A percentile compares a stretch with the other conserved stretches of the same genome.
Conservation (phyloP, 1,140 invertebrate species). For the Drosophila paulistorum region DNA sequence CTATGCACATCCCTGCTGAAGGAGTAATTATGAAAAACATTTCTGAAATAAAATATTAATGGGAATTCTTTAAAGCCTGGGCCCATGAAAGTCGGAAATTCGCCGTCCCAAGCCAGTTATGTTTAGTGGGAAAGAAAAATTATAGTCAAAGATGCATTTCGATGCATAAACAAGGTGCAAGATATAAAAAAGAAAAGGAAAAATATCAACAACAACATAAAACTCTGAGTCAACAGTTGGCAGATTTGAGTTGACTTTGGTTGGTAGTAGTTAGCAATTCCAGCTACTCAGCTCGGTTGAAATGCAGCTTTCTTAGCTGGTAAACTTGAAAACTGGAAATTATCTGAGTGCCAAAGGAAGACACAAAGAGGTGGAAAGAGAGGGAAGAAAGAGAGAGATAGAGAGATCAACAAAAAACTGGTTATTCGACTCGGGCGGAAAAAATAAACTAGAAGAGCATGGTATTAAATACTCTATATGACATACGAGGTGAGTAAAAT, state of each 20-base stretch:
- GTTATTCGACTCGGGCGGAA: slow-evolving; percentile 49
- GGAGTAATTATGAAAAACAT: too few relatives aligned
- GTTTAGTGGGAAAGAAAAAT: slow-evolving; percentile 32
- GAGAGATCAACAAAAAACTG: slow-evolving; percentile 42
- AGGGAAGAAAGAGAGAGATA: background rate
- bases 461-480: background rate
- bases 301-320: slow-evolving; percentile 40
- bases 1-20: too few relatives aligned
- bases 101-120: slow-evolving; percentile 10
- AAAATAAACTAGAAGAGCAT: slow-evolving; percentile 45
- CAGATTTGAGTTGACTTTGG: slow-evolving; percentile 13
- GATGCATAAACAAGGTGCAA: slow-evolving; percentile 72
- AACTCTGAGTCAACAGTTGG: slow-evolving; percentile 57
- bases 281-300: slow-evolving; percentile 15
- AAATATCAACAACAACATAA: background rate
- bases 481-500: background rate
- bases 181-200: slow-evolving; percentile 47
- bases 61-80: too few relatives aligned
- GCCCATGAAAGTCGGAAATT: too few relatives aligned
- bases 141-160: slow-evolving; percentile 67
- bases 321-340: slow-evolving; percentile 80
- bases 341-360: background rate
- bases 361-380: background rate
- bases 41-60: too few relatives aligned
- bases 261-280: slow-evolving; percentile 21